Percentiles rank a stretch among this genome's conserved stretches.
Evolutionary conservation across 2,113 vertebrate genomes (phyloP).

Genomic region (Ammospiza caudacuta): DNA sequence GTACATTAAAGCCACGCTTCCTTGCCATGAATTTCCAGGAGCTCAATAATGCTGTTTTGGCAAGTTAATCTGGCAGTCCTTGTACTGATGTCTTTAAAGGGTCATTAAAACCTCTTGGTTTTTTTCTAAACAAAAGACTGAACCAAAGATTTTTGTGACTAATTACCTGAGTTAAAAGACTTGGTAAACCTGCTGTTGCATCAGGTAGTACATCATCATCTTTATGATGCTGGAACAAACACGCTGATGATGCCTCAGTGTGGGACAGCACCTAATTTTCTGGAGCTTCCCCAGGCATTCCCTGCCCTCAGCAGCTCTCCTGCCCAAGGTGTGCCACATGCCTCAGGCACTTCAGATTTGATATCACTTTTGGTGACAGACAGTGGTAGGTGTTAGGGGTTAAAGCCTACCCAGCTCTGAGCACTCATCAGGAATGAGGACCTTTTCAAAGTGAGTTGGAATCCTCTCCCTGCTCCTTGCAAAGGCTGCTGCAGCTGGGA

Average conservation of each 20-base stretch:
- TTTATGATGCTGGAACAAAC: not conserved
- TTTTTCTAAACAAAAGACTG: not conserved
- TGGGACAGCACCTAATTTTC: not conserved
- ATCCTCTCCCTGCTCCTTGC: not conserved
- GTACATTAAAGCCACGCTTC: not conserved
- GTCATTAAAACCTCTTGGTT: not conserved
- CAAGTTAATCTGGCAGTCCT: conserved; percentile 27
- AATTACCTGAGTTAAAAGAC: not conserved
- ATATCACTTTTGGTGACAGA: not conserved
- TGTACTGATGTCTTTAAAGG: not conserved
- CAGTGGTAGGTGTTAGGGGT: not conserved
- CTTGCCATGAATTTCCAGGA: conserved; percentile 1
- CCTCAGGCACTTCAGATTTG: accelerated
- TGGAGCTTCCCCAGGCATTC: not conserved
- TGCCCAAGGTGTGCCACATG: not conserved
- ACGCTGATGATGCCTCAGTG: not conserved
- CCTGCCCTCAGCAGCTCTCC: not conserved
- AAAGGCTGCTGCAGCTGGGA: not conserved
- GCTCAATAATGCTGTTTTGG: conserved; percentile 16
- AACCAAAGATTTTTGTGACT: not conserved
- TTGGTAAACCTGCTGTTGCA: not conserved
- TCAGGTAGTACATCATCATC: not conserved
- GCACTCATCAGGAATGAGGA: not conserved
- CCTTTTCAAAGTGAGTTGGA: not conserved
- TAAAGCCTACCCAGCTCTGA: not conserved